Percentiles rank a stretch among this genome's conserved stretches.
phyloP scores from a whole-genome alignment of 1,140 invertebrate species.

The Leptoteleia sp. region DNA sequence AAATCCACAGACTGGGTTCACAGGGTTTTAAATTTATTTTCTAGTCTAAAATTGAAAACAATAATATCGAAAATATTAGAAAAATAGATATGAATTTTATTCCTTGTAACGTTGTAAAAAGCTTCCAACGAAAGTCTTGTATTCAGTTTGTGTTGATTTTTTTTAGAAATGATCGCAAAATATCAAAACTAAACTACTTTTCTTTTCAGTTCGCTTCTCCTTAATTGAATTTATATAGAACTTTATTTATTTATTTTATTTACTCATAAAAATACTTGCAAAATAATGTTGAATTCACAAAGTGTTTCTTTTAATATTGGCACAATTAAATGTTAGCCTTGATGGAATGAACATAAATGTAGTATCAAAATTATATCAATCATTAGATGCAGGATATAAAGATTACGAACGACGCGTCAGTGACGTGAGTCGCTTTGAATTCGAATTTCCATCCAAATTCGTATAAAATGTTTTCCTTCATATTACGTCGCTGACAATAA shows the following conservation, averaged over 20 bases:
- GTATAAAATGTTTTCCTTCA: neutral
- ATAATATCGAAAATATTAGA: too few species aligned
- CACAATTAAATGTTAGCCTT: constrained; percentile 9
- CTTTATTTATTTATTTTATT: too few species aligned
- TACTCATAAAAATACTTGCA: neutral
- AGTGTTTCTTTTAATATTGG: neutral
- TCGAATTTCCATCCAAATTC: neutral
- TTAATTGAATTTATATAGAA: too few species aligned
- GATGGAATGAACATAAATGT: constrained; percentile 1
- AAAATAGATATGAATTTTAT: too few species aligned
- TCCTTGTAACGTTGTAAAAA: too few species aligned
- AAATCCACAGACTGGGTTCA: too few species aligned
- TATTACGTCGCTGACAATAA: constrained; percentile 9
- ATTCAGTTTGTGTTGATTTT: too few species aligned
- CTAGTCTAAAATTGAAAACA: too few species aligned
- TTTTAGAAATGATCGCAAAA: constrained; percentile 13
- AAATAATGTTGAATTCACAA: constrained; percentile 2
- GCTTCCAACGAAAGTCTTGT: too few species aligned
- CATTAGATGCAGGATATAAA: neutral
- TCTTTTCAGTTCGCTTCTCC: constrained; percentile 15
- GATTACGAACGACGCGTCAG: neutral
- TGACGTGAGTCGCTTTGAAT: neutral
- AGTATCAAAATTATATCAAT: constrained; percentile 15
- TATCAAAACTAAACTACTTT: neutral
- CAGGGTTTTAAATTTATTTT: too few species aligned